Percentiles rank a stretch among this genome's conserved stretches.
phyloP scores from a whole-genome alignment of 2,113 vertebrate species.

The Budorcas taxicolor region DNA sequence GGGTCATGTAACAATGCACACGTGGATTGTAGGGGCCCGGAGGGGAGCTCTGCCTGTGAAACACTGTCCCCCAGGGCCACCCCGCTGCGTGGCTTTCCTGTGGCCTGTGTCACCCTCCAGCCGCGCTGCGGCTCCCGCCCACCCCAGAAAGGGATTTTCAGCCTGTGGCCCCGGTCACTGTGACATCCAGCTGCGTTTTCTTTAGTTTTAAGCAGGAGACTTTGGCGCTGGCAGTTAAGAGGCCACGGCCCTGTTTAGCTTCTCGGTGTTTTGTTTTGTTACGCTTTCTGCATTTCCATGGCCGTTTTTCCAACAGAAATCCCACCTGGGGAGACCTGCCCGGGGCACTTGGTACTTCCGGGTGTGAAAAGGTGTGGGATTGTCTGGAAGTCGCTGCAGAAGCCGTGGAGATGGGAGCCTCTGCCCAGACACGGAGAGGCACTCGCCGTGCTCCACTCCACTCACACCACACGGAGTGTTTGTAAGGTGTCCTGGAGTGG shows the following conservation, averaged over 20 bases:
- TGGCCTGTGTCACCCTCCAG: not conserved
- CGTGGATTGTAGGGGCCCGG: accelerated
- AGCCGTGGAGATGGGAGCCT: not conserved
- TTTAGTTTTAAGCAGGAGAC: not conserved
- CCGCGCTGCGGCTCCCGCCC: accelerated
- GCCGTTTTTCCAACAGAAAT: not conserved
- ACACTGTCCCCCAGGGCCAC: not conserved
- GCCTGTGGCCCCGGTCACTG: not conserved
- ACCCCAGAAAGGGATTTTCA: accelerated
- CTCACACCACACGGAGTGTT: accelerated
- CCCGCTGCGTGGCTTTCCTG: accelerated
- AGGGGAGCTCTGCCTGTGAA: not conserved
- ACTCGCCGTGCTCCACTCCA: accelerated
- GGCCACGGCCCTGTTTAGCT: accelerated
- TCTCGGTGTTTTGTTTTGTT: not conserved
- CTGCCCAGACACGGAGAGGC: not conserved
- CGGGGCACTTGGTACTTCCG: accelerated
- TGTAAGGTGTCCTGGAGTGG: not conserved
- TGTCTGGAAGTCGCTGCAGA: accelerated
- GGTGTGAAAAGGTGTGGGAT: not conserved
- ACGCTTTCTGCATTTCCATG: accelerated
- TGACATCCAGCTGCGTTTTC: accelerated
- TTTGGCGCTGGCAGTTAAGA: accelerated
- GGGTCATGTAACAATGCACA: accelerated
- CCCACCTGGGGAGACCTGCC: accelerated